These are phyloP conservation scores for Phymastichus coffea DNA, from an alignment of 1,140 invertebrate species.

Conservation along the genomic window DNA sequence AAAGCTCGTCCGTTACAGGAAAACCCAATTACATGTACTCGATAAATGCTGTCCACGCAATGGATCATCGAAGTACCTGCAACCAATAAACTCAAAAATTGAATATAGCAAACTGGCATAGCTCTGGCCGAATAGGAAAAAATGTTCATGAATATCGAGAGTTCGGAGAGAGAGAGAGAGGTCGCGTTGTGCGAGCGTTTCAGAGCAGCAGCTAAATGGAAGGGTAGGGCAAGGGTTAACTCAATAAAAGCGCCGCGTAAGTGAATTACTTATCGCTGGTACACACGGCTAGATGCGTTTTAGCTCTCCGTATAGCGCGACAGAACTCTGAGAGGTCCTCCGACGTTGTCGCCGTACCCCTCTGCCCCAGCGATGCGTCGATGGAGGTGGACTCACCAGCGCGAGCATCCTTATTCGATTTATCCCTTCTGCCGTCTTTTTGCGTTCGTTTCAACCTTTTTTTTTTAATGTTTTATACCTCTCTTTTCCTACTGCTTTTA, in stretches of 20 bases:
- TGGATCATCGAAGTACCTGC: background rate
- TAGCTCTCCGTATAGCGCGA: conserved; percentile 34
- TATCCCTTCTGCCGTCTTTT: background rate
- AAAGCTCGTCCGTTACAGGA: background rate
- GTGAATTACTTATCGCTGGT: conserved; percentile 58
- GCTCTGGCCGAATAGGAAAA: too few species aligned
- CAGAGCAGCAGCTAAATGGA: conserved; percentile 50
- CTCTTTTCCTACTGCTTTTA: too few species aligned
- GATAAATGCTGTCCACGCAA: background rate
- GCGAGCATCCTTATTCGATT: conserved; percentile 20
- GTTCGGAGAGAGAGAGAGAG: conserved; percentile 27
- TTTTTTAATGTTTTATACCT: too few species aligned
- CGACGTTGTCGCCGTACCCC: too few species aligned
- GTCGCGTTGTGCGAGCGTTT: conserved; percentile 38
- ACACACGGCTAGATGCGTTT: conserved; percentile 54
- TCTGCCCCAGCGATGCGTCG: too few species aligned
- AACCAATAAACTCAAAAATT: background rate
- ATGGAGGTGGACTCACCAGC: conserved; percentile 17
- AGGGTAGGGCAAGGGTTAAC: conserved; percentile 57
- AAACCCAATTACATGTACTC: background rate
- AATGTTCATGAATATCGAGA: too few species aligned
- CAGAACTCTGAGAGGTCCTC: too few species aligned
- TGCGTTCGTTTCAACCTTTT: background rate
- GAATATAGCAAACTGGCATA: background rate
- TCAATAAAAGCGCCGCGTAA: conserved; percentile 55